These are phyloP conservation scores for Pammene aurita DNA, from an alignment of 2,888 invertebrate genomes.

Conservation along the genomic window DNA sequence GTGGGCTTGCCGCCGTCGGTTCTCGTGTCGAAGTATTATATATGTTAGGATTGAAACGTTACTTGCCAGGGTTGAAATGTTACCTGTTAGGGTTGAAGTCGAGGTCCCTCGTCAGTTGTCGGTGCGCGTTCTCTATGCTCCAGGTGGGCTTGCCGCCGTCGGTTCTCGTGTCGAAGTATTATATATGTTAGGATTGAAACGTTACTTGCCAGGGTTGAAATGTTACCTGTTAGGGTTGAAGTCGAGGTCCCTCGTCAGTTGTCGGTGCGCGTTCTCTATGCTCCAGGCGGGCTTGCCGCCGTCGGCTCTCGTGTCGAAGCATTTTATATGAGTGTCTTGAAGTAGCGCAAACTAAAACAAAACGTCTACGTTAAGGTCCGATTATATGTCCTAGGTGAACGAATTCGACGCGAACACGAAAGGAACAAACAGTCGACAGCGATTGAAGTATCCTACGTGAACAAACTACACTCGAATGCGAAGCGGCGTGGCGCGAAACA, in stretches of 20 bases:
- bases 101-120: slow-evolving; percentile 93
- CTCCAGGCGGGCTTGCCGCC: slow-evolving; percentile 89
- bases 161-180: too few species aligned
- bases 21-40: too few species aligned
- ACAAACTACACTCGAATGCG: too few species aligned
- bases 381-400: too few species aligned
- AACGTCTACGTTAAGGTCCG: too few species aligned
- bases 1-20: slow-evolving; percentile 87
- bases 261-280: slow-evolving; percentile 94
- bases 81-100: slow-evolving; percentile 98
- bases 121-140: slow-evolving; percentile 93
- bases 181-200: slow-evolving; percentile 74
- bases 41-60: slow-evolving; percentile 74
- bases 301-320: slow-evolving; percentile 93
- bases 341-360: slow-evolving; percentile 89
- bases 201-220: slow-evolving; percentile 89
- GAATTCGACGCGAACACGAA: too few species aligned
- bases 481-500: too few species aligned
- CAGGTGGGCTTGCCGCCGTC: slow-evolving; percentile 89
- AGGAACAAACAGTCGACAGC: too few species aligned
- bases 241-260: slow-evolving; percentile 95
- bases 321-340: slow-evolving; percentile 92
- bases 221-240: slow-evolving; percentile 96
- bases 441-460: too few species aligned
- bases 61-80: slow-evolving; percentile 89